A percentile compares a stretch with the other conserved stretches of the same genome.
These are phyloP conservation scores for Knipowitschia caucasica DNA, from an alignment of 2,797 vertebrate genomes.

Conservation along the genomic window DNA sequence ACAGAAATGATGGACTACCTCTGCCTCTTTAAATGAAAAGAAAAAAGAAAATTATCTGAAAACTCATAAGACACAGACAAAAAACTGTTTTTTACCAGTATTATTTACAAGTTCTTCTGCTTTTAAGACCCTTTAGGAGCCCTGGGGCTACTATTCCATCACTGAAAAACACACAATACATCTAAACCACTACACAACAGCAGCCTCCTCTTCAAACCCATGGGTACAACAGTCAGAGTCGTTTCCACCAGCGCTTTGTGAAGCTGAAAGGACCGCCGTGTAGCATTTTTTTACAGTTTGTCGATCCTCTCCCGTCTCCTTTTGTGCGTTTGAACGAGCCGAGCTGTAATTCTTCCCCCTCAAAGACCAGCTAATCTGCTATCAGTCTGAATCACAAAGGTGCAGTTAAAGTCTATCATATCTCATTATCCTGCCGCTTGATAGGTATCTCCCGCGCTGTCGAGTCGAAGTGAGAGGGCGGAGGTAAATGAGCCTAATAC, in stretches of 20 bases:
- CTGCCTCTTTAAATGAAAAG: no score
- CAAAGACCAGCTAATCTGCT: conserved; percentile 4
- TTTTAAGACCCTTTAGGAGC: no score
- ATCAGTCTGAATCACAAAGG: conserved; percentile 7
- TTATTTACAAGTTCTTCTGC: no score
- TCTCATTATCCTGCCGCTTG: conserved; percentile 42
- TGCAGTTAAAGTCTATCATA: conserved; percentile 34
- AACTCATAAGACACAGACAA: no score
- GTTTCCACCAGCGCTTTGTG: conserved; percentile 73
- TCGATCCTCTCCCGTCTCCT: not conserved
- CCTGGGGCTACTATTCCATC: no score
- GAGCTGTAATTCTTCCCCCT: not conserved
- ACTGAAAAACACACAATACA: no score
- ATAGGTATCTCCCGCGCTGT: conserved; percentile 51
- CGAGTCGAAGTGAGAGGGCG: conserved; percentile 31
- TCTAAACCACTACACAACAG: no score
- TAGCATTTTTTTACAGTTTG: not conserved
- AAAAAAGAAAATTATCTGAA: no score
- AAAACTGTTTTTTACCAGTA: no score
- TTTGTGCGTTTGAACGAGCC: conserved; percentile 29
- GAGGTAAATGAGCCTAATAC: conserved; percentile 69
- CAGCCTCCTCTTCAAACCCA: no score
- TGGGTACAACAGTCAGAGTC: no score
- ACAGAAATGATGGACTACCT: no score
- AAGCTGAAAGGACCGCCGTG: conserved; percentile 8